A percentile compares a stretch with the other conserved stretches of the same genome.
Conservation (phyloP, 2,113 vertebrate genomes). For the Tringa solitaria region DNA sequence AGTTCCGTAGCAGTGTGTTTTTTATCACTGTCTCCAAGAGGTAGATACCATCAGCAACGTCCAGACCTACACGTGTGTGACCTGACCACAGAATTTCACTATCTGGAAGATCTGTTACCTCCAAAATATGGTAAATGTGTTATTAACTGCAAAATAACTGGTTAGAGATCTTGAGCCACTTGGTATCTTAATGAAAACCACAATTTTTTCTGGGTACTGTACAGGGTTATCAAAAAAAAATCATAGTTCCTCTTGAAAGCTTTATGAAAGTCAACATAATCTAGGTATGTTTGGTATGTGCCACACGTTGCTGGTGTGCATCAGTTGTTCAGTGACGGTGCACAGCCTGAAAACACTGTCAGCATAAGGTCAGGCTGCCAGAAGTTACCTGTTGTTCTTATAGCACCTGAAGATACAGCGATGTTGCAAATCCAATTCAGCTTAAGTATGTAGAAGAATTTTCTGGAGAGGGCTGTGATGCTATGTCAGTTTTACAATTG, state of each 20-base stretch:
- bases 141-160: not conserved
- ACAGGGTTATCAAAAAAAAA: not conserved
- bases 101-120: not conserved
- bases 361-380: not conserved
- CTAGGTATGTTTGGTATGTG: not conserved
- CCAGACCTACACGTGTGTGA: not conserved
- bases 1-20: not conserved
- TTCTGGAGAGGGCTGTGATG: not conserved
- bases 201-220: not conserved
- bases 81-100: not conserved
- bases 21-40: not conserved
- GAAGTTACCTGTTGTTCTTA: not conserved
- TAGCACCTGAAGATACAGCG: not conserved
- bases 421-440: not conserved
- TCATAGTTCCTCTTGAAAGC: not conserved
- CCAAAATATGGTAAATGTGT: not conserved
- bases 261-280: not conserved
- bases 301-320: not conserved
- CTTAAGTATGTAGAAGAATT: not conserved
- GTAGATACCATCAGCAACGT: not conserved
- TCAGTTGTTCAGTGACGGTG: not conserved
- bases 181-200: not conserved
- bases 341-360: not conserved
- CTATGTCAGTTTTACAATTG: not conserved
- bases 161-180: not conserved